Percentiles rank a stretch among this genome's conserved stretches.
Conservation (phyloP, 1,140 invertebrate species). For the Semibalanus balanoides region DNA sequence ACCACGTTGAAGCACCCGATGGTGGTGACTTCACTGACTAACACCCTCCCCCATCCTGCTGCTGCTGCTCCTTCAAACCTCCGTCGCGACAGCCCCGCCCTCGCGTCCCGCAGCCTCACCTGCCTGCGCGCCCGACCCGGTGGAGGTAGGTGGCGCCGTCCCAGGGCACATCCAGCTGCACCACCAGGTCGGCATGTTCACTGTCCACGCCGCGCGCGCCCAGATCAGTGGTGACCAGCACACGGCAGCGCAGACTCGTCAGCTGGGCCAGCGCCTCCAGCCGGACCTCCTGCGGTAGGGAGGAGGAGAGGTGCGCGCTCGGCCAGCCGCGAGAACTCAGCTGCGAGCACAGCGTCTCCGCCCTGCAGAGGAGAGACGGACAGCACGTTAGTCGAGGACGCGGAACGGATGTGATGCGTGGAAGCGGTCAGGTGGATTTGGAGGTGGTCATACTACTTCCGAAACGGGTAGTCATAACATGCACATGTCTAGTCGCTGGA, state of each 20-base stretch:
- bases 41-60: too few relatives aligned
- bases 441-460: too few relatives aligned
- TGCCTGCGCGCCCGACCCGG: slow-evolving; percentile 82
- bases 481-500: too few relatives aligned
- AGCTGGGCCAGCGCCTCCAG: slow-evolving; percentile 16
- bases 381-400: too few relatives aligned
- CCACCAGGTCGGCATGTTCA: slow-evolving; percentile 77
- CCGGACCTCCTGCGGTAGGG: slow-evolving; percentile 13
- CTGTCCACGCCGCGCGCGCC: slow-evolving; percentile 76
- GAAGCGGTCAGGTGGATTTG: too few relatives aligned
- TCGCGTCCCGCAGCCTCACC: slow-evolving; percentile 51
- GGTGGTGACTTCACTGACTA: too few relatives aligned
- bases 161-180: slow-evolving; percentile 77
- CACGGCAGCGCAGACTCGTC: slow-evolving; percentile 40
- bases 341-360: background rate
- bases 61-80: too few relatives aligned
- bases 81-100: too few relatives aligned
- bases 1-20: too few relatives aligned
- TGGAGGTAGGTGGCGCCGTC: slow-evolving; percentile 84
- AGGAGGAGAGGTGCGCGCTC: background rate
- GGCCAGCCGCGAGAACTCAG: background rate
- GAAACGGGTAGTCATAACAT: too few relatives aligned
- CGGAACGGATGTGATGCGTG: too few relatives aligned
- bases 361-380: background rate
- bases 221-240: slow-evolving; percentile 84